Percentiles rank a stretch among this genome's conserved stretches.
Conservation (phyloP, 2,888 invertebrate genomes). For the Agrotis puta region DNA sequence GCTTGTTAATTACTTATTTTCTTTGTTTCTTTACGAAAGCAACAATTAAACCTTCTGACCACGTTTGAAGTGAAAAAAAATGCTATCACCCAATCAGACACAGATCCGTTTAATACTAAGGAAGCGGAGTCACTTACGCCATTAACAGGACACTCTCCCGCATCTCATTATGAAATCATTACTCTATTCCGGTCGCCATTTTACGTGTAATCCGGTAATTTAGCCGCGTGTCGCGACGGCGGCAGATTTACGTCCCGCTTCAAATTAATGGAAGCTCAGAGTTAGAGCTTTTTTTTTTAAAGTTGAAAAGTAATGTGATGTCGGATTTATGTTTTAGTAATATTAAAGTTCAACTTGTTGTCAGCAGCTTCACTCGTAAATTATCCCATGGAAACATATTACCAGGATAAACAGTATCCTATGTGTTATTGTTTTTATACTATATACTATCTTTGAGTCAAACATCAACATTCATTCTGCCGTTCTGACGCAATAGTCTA, state of each 20-base stretch:
- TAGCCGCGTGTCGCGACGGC: slow-evolving; percentile 55
- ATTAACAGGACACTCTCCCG: slow-evolving; percentile 46
- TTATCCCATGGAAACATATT: no score
- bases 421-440: no score
- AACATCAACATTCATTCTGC: no score
- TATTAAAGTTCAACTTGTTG: neutral
- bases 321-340: slow-evolving; percentile 6
- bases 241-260: slow-evolving; percentile 57
- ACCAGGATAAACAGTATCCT: no score
- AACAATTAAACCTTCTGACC: no score
- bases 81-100: neutral
- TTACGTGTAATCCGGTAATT: slow-evolving; percentile 73
- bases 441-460: no score
- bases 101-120: neutral
- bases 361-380: no score
- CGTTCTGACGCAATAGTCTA: no score
- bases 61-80: neutral
- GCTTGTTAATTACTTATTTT: no score
- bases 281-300: neutral
- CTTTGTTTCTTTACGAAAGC: no score
- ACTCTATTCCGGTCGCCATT: slow-evolving; percentile 67
- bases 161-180: slow-evolving; percentile 74
- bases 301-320: slow-evolving; percentile 3
- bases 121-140: slow-evolving; percentile 37
- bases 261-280: slow-evolving; percentile 44